A percentile compares a stretch with the other conserved stretches of the same genome.
These are phyloP conservation scores for Schrankia costaestrigalis DNA, from an alignment of 2,888 invertebrate species.

Conservation along the genomic window DNA sequence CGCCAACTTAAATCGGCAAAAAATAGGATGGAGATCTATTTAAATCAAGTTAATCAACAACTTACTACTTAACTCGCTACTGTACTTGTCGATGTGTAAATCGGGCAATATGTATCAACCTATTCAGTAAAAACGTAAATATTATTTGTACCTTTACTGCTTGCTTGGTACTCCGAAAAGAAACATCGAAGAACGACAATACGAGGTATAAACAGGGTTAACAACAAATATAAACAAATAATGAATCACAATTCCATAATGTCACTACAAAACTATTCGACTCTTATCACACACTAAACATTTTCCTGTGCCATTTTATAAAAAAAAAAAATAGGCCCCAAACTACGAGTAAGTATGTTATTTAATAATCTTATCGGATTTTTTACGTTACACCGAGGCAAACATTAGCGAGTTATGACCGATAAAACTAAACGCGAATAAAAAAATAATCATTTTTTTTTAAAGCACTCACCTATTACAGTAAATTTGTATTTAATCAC, in stretches of 20 bases:
- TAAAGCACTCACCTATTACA: conserved; percentile 28
- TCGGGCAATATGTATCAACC: no score
- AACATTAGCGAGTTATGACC: conserved; percentile 54
- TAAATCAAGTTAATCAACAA: no score
- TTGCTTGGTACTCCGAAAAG: no score
- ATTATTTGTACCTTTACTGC: no score
- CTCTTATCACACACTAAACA: conserved; percentile 14
- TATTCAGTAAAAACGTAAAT: no score
- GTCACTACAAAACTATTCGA: conserved; percentile 7
- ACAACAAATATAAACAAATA: not conserved
- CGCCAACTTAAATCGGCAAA: no score
- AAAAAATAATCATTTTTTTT: conserved; percentile 23
- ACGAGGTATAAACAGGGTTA: no score
- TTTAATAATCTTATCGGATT: conserved; percentile 35
- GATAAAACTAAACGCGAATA: conserved; percentile 42
- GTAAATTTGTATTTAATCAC: conserved; percentile 13
- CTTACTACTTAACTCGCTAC: no score
- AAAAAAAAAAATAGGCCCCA: conserved; percentile 31
- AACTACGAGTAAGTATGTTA: no score
- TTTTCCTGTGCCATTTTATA: conserved; percentile 23
- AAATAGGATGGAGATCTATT: no score
- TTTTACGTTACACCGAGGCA: conserved; percentile 27
- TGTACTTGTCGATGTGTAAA: no score
- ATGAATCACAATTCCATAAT: conserved; percentile 18
- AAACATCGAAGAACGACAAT: no score